Evolutionary conservation across 2,888 invertebrate genomes (phyloP), one percentile per base, ranked within the genome.

Genomic region (Lamellibrachia satsuma): DNA sequence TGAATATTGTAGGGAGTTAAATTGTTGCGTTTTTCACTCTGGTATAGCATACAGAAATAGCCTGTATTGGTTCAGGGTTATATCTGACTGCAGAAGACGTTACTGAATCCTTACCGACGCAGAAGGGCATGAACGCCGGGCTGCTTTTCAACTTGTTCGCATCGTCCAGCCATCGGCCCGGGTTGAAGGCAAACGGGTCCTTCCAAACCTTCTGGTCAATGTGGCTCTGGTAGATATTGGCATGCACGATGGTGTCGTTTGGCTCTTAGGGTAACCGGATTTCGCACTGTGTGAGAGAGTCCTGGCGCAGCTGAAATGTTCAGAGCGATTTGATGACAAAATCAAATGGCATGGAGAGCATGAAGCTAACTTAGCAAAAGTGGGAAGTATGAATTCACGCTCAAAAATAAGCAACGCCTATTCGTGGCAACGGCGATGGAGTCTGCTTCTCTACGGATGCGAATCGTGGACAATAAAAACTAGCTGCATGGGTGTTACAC

Each of bases 101-200:
- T 55, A 55, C 9, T 55, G 9, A 55, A 55, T 55, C 7, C 15
- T 15, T 75, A 75, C 75, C 75, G 75, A 75, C 75, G 22, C 75
- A 15, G 75, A 75, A 75, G 11, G 75, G 75, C 75, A 75, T 75
- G 75, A 75, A 75, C 4, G 75, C 75, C 11, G 75, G 75, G 75
- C 22, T 75, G 75, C 22, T 75, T 22, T 75, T 75, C 75, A 75
- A 75, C 75, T 15, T 15, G 15, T 75, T 75, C 6, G 75, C 22
- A 3, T 75, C 75, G 75, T 75, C 75, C 75, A 75, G 15, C 75
- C 75, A 75, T 75, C 75, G 75, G 15, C 22, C 75, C 22, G 75
- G 75, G 75, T 75, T 75, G 75, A 75, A 75, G 15, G 75, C 75
- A 75, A 75, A 75, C 75, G 75, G 75, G 75, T 75, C 75, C 22